These are phyloP conservation scores for Troides helena DNA, from an alignment of 2,888 invertebrate species.

Conservation along the genomic window DNA sequence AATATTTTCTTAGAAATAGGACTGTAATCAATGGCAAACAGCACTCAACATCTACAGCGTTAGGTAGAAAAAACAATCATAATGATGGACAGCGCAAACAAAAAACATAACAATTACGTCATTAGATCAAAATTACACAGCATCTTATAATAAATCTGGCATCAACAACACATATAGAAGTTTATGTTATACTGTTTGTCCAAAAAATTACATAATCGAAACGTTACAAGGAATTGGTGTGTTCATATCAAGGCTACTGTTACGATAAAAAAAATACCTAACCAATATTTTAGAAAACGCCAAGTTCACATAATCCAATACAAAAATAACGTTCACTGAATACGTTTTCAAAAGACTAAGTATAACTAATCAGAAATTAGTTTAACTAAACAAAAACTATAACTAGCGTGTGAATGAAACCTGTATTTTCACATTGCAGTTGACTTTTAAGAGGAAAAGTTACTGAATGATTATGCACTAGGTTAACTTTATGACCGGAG, in stretches of 20 bases:
- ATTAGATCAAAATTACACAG: conserved; percentile 21
- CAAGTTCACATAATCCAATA: neutral
- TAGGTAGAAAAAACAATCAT: conserved; percentile 14
- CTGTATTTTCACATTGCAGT: too few relatives aligned
- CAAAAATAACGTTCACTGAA: neutral
- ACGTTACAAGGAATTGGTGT: neutral
- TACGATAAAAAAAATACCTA: neutral
- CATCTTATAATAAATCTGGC: conserved; percentile 18
- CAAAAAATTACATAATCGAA: conserved; percentile 1
- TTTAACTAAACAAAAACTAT: too few relatives aligned
- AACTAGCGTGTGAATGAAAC: too few relatives aligned
- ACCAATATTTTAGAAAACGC: neutral
- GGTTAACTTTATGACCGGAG: too few relatives aligned
- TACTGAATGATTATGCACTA: too few relatives aligned
- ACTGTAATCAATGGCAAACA: conserved; percentile 14
- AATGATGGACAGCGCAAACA: conserved; percentile 19
- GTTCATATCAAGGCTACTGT: neutral
- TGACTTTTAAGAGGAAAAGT: too few relatives aligned
- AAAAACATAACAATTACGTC: conserved; percentile 27
- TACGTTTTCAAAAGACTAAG: too few relatives aligned
- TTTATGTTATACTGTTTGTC: neutral
- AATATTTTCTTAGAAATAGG: conserved; percentile 8
- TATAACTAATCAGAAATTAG: too few relatives aligned
- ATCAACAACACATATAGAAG: conserved; percentile 8
- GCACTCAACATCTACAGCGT: neutral